Conservation (phyloP, 2,888 invertebrate species). For the Bruchidius siliquastri region DNA sequence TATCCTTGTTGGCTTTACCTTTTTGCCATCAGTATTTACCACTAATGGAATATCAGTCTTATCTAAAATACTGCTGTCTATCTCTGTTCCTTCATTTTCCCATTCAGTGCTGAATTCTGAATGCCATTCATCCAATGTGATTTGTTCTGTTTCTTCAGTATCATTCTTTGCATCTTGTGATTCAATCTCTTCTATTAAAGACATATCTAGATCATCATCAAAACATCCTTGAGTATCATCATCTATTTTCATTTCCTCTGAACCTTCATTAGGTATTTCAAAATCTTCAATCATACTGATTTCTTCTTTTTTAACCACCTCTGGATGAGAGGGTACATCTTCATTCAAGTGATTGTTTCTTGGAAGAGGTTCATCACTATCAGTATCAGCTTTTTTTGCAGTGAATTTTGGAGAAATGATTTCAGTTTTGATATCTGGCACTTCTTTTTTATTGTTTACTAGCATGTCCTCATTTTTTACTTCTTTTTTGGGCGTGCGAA, state of each 20-base stretch:
- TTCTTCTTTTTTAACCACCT: conserved; percentile 5
- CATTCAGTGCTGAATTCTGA: conserved; percentile 27
- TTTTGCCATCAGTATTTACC: conserved; percentile 50
- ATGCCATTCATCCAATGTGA: conserved; percentile 14
- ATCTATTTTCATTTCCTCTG: conserved; percentile 19
- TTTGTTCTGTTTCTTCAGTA: conserved; percentile 3
- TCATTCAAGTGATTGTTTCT: not conserved
- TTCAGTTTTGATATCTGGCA: conserved; percentile 2
- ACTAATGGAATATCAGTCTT: conserved; percentile 46
- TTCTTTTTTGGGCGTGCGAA: conserved; percentile 4
- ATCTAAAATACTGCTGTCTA: conserved; percentile 29
- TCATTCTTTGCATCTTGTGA: conserved; percentile 15
- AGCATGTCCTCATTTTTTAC: not conserved
- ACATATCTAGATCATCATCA: conserved; percentile 38
- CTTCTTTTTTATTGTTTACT: conserved; percentile 6
- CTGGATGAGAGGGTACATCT: not conserved
- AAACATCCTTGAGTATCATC: conserved; percentile 29
- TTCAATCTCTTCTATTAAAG: conserved; percentile 35
- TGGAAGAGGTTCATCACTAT: not conserved
- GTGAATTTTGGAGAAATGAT: not conserved
- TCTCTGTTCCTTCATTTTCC: conserved; percentile 37
- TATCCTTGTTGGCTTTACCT: conserved; percentile 32
- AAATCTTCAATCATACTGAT: not conserved
- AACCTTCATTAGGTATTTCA: conserved; percentile 1
- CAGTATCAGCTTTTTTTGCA: not conserved